Percentiles rank a stretch among this genome's conserved stretches.
phyloP scores from a whole-genome alignment of 1,140 invertebrate genomes.

The Drosophila sulfurigaster region DNA sequence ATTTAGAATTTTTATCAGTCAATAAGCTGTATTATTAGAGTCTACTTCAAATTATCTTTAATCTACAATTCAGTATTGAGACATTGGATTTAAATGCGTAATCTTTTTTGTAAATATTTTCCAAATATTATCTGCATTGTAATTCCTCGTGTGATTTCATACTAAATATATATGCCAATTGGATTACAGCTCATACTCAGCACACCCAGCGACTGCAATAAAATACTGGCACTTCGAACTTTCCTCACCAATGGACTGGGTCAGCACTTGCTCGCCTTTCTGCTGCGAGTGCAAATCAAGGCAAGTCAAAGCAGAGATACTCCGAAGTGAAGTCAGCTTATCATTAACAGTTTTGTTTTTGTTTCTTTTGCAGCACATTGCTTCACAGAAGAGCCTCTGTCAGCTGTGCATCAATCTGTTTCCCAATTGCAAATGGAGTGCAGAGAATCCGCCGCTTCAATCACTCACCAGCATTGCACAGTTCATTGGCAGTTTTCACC shows the following conservation, averaged over 20 bases:
- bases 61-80: no score
- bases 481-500: conserved; percentile 67
- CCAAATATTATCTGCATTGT: neutral
- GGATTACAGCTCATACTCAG: conserved; percentile 71
- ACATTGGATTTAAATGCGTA: no score
- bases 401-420: conserved; percentile 81
- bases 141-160: neutral
- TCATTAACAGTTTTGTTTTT: conserved; percentile 6
- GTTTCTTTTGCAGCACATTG: conserved; percentile 62
- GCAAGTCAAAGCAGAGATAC: conserved; percentile 34
- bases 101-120: no score
- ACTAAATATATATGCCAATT: neutral
- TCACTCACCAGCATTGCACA: conserved; percentile 54
- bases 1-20: no score
- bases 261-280: conserved; percentile 73
- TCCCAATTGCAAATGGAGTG: conserved; percentile 77
- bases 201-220: conserved; percentile 78
- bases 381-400: conserved; percentile 79
- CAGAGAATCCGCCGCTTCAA: conserved; percentile 37
- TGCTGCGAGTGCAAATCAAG: conserved; percentile 76
- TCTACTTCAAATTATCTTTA: no score
- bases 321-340: neutral
- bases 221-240: conserved; percentile 75
- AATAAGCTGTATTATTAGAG: no score
- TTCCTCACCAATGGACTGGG: conserved; percentile 77